Evolutionary conservation across 2,888 invertebrate species (phyloP), one percentile per base, ranked within the genome.

Genomic region (Dione juno): DNA sequence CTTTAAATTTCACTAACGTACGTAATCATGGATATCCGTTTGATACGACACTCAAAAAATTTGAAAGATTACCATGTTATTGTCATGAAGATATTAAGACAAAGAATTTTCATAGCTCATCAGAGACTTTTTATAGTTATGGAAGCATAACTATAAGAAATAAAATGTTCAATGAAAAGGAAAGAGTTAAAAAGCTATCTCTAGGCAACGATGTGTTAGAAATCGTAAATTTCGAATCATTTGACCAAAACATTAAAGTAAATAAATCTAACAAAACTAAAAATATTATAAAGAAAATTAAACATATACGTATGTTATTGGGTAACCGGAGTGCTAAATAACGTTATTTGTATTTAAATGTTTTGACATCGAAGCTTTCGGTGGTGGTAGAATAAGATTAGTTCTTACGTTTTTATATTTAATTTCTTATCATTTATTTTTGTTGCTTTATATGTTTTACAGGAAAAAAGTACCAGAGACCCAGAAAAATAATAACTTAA

Each of bases 401-500:
- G 16, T 76, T 77, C 76, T 79, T 79, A 81, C 78, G 76, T 74
- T 68, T 69, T 78, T 77, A 81, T 83, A 78, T 84, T 84, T 68
- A 52, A 52, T 64, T 64, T 74, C 59, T 58, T 67, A 54, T 70
- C 72, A 74, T 78, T 77, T 77, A 77, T 77, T 87, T 87, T 86
- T 87, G 74, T 72, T 74, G 74, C 74, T 72, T 74, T 74, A 89
- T 90, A 84, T 92, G 87, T 90, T 92, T 93, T 92, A 84, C 93
- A 93, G 93, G 92, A 89, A 57, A 57, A 57, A 83, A 85, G 85
- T 89, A 84, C 88, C 88, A 87, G 88, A 88, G 88, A 89, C 88
- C 90, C 91, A 87, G 88, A 89, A 89, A 89, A 87, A 83, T 79
- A 88, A 85, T 90, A 91, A 92, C 84, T 83, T 82, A 83, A 86